phyloP scores from a whole-genome alignment of 2,888 invertebrate species.

The Falcaria lacertinaria region DNA sequence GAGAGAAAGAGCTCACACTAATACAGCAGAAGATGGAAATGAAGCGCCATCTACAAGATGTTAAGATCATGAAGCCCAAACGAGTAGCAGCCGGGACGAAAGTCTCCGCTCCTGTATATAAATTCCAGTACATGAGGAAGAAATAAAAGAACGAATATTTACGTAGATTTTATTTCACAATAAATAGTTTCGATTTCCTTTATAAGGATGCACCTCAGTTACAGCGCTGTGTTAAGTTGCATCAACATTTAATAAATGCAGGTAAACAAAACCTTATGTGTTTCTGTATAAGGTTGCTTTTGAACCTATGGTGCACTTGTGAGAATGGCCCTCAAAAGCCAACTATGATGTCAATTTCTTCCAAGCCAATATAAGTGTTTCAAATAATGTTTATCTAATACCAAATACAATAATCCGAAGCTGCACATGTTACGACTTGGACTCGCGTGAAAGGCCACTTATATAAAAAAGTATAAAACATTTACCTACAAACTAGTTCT shows the following conservation, averaged over 20 bases:
- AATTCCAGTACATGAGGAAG: slow-evolving; percentile 90
- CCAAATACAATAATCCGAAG: no score
- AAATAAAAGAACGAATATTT: slow-evolving; percentile 72
- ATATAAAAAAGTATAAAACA: no score
- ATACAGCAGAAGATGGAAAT: slow-evolving; percentile 90
- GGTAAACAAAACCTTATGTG: background rate
- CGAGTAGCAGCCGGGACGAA: slow-evolving; percentile 82
- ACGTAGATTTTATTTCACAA: slow-evolving; percentile 17
- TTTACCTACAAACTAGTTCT: no score
- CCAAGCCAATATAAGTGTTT: no score
- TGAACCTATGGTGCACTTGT: no score
- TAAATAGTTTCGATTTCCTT: slow-evolving; percentile 27
- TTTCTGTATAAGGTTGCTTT: background rate
- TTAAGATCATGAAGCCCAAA: slow-evolving; percentile 82
- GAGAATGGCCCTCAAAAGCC: no score
- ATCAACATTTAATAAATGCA: slow-evolving; percentile 10
- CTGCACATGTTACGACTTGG: no score
- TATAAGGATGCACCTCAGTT: slow-evolving; percentile 18
- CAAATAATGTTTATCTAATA: no score
- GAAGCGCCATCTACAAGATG: slow-evolving; percentile 83
- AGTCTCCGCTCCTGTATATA: slow-evolving; percentile 85
- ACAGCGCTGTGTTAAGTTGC: slow-evolving; percentile 17
- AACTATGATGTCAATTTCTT: no score
- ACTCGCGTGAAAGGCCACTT: no score
- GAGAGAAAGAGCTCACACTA: slow-evolving; percentile 87